Base-by-base conservation (phyloP, 1,140 invertebrate genomes). In the Mya arenaria region DNA sequence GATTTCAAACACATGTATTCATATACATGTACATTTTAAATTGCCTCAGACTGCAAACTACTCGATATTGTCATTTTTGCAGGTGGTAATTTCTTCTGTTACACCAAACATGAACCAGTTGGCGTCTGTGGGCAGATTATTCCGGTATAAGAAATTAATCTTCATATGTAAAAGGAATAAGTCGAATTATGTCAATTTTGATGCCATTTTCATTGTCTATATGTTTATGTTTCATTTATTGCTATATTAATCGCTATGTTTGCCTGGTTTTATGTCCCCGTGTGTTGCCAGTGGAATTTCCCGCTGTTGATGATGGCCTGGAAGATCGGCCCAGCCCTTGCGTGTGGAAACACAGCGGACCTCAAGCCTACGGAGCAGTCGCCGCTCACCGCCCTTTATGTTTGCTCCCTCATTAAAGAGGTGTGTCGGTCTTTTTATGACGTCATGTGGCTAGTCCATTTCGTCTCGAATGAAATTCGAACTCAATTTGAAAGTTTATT, bases 351-450 rank as follows among this genome's bases (percentile, higher is more conserved):
- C 88, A 97, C 96, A 0, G 93, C 97, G 37, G 94, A 99, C 4
- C 88, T 95, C 82, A 98, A 98, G 91, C 97, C 97, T 0, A 97
- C 98, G 0, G 98, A 99, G 92, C 97, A 98, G 92, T 98, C 98
- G 0, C 97, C 98, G 1, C 92, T 99, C 0, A 96, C 95, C 1
- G 96, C 97, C 0, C 92, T 99, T 4, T 95, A 84, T 62, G 74
- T 86, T 6, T 84, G 68, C 6, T 62, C 87, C 13, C 82, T 89
- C 4, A 62, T 89, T 15, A 89, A 85, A 60, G 88, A 90, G 87
- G 89, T 88, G 23, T 23, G 79, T 19, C n/a, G 13, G 56, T 10
- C 8, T 28, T n/a, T 52, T 17, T 48, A 52, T 17, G 48, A 52
- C 48, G 2, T 2, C 25, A 52, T 52, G 2, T 17, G 10, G n/a